A percentile compares a stretch with the other conserved stretches of the same genome.
phyloP scores from a whole-genome alignment of 2,888 invertebrate genomes.

The Exocentrus adspersus region DNA sequence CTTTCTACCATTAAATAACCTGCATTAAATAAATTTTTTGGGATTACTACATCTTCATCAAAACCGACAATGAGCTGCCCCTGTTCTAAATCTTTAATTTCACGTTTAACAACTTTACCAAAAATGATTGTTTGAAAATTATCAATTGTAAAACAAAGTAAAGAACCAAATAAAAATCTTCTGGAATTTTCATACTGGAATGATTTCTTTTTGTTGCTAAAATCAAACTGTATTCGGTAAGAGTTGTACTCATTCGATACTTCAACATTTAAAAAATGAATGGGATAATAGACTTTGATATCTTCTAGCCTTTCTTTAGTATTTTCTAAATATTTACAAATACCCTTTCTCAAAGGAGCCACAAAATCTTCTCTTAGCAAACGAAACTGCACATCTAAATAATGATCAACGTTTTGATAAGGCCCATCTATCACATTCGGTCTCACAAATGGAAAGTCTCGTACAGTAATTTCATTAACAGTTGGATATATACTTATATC shows the following conservation, averaged over 20 bases:
- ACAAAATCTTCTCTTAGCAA: constrained; percentile 84
- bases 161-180: constrained; percentile 75
- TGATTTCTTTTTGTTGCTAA: constrained; percentile 45
- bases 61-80: constrained; percentile 67
- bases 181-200: constrained; percentile 66
- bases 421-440: constrained; percentile 71
- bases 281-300: constrained; percentile 41
- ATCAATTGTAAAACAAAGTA: constrained; percentile 77
- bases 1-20: constrained; percentile 75
- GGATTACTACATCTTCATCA: constrained; percentile 22
- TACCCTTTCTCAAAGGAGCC: constrained; percentile 75
- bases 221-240: constrained; percentile 42
- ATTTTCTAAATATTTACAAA: constrained; percentile 56
- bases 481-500: constrained; percentile 67
- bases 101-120: constrained; percentile 73
- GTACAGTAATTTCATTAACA: constrained; percentile 58
- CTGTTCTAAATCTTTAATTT: constrained; percentile 64
- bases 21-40: constrained; percentile 15
- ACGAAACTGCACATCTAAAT: constrained; percentile 82
- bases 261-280: constrained; percentile 39
- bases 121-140: constrained; percentile 75
- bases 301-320: constrained; percentile 37
- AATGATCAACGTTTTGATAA: constrained; percentile 74
- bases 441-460: constrained; percentile 63
- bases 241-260: constrained; percentile 42